phyloP scores from a whole-genome alignment of 2,113 vertebrate species.

The Coregonus clupeaformis region DNA sequence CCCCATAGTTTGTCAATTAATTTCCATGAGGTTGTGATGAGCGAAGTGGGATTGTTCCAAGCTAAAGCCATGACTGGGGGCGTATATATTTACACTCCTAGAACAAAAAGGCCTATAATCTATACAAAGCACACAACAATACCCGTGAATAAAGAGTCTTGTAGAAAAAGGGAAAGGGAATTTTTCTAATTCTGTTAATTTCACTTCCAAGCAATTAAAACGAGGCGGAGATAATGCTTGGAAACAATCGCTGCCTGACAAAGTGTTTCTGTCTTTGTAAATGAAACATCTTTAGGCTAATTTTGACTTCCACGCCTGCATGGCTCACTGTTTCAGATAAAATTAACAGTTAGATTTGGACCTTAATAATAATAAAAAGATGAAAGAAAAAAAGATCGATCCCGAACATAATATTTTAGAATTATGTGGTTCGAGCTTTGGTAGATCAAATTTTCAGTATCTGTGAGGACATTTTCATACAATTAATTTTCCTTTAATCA shows the following conservation, averaged over 20 bases:
- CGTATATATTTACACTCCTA: constrained; percentile 85
- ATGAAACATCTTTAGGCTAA: constrained; percentile 89
- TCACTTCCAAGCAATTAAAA: constrained; percentile 98
- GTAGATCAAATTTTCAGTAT: constrained; percentile 81
- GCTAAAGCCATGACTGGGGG: constrained; percentile 84
- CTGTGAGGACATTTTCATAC: constrained; percentile 81
- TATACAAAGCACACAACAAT: constrained; percentile 90
- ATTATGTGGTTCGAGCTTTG: constrained; percentile 64
- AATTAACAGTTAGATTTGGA: constrained; percentile 85
- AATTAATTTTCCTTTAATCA: constrained; percentile 86
- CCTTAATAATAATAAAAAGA: constrained; percentile 57
- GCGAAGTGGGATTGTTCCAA: constrained; percentile 67
- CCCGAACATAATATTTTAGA: constrained; percentile 77
- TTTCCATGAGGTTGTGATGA: constrained; percentile 67
- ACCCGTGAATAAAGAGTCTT: constrained; percentile 88
- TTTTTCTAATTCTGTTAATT: constrained; percentile 98
- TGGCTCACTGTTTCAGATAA: constrained; percentile 83
- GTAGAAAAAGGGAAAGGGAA: constrained; percentile 84
- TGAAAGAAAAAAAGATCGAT: constrained; percentile 63
- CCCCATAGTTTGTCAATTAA: constrained; percentile 71
- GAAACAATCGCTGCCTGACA: constrained; percentile 86
- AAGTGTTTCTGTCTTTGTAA: constrained; percentile 88
- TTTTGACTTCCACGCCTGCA: constrained; percentile 75
- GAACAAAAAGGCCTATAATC: constrained; percentile 91
- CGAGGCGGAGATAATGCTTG: constrained; percentile 85